Conservation (phyloP, 2,797 vertebrate genomes). For the Tragelaphus oryx region DNA sequence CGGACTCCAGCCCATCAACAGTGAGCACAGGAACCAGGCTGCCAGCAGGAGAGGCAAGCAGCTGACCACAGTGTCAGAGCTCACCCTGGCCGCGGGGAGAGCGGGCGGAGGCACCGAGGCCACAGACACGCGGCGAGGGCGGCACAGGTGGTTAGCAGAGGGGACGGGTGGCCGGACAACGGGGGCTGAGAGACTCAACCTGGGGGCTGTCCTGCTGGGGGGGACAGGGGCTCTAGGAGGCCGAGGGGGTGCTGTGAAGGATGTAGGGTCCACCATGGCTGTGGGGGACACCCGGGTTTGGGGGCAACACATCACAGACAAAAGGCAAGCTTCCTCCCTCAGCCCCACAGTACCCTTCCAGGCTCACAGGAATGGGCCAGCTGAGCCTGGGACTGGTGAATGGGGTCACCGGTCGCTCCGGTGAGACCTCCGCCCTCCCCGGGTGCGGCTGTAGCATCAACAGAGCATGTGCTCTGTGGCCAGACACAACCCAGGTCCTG, state of each 20-base stretch:
- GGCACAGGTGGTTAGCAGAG: background rate
- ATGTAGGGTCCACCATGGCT: background rate
- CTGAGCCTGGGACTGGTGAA: background rate
- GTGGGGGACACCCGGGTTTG: background rate
- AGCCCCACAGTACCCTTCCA: background rate
- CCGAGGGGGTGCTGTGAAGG: background rate
- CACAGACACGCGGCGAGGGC: background rate
- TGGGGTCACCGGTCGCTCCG: background rate
- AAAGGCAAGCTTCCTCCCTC: background rate
- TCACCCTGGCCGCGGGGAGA: background rate
- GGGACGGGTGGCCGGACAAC: background rate
- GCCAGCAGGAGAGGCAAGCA: background rate
- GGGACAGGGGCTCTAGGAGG: background rate
- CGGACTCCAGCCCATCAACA: background rate
- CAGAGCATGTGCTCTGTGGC: background rate
- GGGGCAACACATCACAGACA: background rate
- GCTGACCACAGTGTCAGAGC: too few species aligned
- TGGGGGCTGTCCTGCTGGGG: background rate
- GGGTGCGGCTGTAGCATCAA: background rate
- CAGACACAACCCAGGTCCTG: background rate
- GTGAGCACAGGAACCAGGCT: background rate
- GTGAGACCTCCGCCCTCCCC: rapidly evolving
- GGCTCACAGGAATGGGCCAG: background rate
- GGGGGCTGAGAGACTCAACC: background rate
- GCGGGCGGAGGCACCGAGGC: background rate